phyloP scores from a whole-genome alignment of 1,140 invertebrate species.

The Rhynchophorus ferrugineus region DNA sequence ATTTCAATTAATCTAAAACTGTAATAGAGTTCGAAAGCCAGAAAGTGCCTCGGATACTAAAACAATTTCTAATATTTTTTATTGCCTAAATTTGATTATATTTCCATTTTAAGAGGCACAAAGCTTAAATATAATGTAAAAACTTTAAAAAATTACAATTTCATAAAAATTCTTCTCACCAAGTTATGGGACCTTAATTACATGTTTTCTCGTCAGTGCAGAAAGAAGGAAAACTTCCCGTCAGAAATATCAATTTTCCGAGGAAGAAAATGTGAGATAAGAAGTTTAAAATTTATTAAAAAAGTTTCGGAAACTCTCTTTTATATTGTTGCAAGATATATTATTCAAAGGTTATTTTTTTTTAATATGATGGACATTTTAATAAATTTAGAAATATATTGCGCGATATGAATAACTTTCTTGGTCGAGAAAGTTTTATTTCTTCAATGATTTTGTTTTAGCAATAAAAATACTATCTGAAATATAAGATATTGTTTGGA shows the following conservation, averaged over 20 bases:
- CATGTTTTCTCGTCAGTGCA: slow-evolving; percentile 10
- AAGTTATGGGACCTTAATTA: neutral
- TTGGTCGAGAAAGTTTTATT: too few relatives aligned
- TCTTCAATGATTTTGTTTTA: too few relatives aligned
- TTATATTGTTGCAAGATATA: slow-evolving; percentile 7
- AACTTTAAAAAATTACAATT: slow-evolving; percentile 4
- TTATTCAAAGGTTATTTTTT: slow-evolving; percentile 1
- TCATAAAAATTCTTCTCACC: slow-evolving; percentile 2
- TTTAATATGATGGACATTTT: neutral
- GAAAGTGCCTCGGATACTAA: too few relatives aligned
- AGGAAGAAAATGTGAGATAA: slow-evolving; percentile 9
- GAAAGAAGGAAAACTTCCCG: slow-evolving; percentile 9
- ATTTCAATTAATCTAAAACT: too few relatives aligned
- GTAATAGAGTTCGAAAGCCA: too few relatives aligned
- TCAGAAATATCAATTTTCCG: slow-evolving; percentile 15
- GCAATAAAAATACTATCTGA: too few relatives aligned
- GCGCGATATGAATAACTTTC: neutral
- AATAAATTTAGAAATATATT: neutral
- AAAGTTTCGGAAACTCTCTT: slow-evolving; percentile 17
- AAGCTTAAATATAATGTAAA: neutral
- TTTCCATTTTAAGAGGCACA: neutral
- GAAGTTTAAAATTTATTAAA: slow-evolving; percentile 23
- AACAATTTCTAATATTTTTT: too few relatives aligned
- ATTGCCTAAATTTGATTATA: neutral
- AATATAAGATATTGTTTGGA: too few relatives aligned